Evolutionary conservation across 1,140 invertebrate species (phyloP).

Genomic region (Plectus sambesii): DNA sequence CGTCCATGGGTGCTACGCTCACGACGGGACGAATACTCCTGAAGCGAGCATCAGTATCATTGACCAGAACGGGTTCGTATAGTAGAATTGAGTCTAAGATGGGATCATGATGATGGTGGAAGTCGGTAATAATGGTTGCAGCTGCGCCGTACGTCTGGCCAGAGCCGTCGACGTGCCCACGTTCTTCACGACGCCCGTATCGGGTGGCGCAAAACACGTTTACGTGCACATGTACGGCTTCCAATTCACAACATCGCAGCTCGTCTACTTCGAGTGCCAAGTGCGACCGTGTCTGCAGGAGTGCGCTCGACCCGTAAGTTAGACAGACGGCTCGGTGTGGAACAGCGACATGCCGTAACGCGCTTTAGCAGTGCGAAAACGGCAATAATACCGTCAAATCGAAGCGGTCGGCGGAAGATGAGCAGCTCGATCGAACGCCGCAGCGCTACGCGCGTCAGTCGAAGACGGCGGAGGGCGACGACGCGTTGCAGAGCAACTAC

Average conservation of each 20-base stretch:
- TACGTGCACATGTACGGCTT: slow-evolving; percentile 25
- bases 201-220: slow-evolving; percentile 23
- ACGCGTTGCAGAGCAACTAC: no score
- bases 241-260: slow-evolving; percentile 23
- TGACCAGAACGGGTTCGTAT: slow-evolving; percentile 20
- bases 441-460: no score
- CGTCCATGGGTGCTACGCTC: slow-evolving; percentile 24
- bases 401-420: no score
- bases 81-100: no score
- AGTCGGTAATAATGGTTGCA: no score
- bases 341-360: no score
- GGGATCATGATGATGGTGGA: no score
- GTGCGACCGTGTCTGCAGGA: slow-evolving; percentile 21
- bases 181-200: slow-evolving; percentile 12
- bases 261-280: slow-evolving; percentile 23
- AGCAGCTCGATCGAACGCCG: no score
- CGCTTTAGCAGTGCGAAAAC: no score
- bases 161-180: slow-evolving; percentile 22
- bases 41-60: slow-evolving; percentile 22
- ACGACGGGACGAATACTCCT: slow-evolving; percentile 21
- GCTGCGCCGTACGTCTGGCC: slow-evolving; percentile 19
- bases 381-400: no score
- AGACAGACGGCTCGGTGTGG: no score
- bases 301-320: slow-evolving; percentile 6
- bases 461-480: no score